Base-by-base conservation (phyloP, 2,113 vertebrate genomes). In the Oryzias woworae region DNA sequence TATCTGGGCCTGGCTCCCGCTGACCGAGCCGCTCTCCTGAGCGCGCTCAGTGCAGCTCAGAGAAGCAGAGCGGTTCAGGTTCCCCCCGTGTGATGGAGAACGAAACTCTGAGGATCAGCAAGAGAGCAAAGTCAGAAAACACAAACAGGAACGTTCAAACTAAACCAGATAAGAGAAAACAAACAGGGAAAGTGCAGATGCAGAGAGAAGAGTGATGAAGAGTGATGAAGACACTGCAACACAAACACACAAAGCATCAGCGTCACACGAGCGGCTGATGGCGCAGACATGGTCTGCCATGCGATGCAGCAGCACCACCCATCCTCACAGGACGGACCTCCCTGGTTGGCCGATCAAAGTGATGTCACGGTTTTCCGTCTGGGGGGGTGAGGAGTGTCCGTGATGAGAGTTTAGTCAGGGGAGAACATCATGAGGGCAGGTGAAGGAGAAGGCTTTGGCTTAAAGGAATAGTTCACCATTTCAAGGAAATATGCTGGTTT, bases 51-150 rank as follows among this genome's bases (percentile, higher is more conserved):
- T 90, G 81, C 90, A 93, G 81, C 92, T 94, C 57, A 98, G 91
- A 1, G 96, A 97, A 0, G 92, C 93, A 0, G 96, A 98, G 75
- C 95, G 95, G 77, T 96, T 96, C 31, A 99, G 92, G 45, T 92
- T 84, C 13, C 89, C 85, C 8, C 92, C 53, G 28, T 96, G 95
- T 1, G 95, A 93, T 0, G 95, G 94, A 3, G 96, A 96, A 14
- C 94, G 95, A 7, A 90, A 86, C 81, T 96, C 97, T 98, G 90
- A 13, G 1, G 58, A 88, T 53, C 7, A 16, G 77, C 20, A 75
- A 12, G 63, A 22, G 62, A 47, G 13, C 56, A n/a, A 20, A 48
- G 58, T 43, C 54, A 81, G 73, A 7, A 7, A 13, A n/a, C 16
- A 18, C 13, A 5, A 14, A 0, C 5, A 2, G 2, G 4, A 1